Base-by-base conservation (phyloP, 2,888 invertebrate genomes). In the Panopea generosa region DNA sequence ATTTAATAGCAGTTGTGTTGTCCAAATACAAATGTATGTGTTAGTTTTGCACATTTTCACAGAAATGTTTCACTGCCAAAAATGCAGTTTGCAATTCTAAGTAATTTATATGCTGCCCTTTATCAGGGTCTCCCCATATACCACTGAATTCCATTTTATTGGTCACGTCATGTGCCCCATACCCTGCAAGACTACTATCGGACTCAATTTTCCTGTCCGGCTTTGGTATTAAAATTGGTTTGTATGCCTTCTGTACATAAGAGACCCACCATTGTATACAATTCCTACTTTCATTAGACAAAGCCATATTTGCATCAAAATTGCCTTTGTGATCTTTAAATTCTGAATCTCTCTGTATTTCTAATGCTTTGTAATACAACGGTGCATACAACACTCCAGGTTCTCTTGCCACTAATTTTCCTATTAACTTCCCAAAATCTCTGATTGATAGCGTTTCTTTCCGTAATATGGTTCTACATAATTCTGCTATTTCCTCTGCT, bases 261-360 rank as follows among this genome's bases (percentile, higher is more conserved):
- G 49, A 18, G 9, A 73, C 40, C 77, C 75, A 81, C 77, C 81
- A 75, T 38, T 59, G 6, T 26, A 77, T 27, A 7, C 62, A 49
- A 22, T 9, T 11, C 27, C 59, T 69, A n/a, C 22, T 45, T 11
- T 38, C n/a, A 11, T 22, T 6, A 14, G 57, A 55, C 7, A 72
- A 50, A n/a, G 3, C 14, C 50, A 66, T 62, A 14, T 53, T n/a
- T 6, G 50, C 33, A 33, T 75, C 72, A 65, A 68, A 79, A 60
- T 72, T 69, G 27, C 72, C 79, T 24, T 27, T 26, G 20, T 65
- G 38, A n/a, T 11, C 11, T 40, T 69, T 67, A 9, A 80, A 50
- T 2, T 55, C 55, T 47, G 26, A 6, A 45, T 50, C 68, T 52
- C 67, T 77, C 24, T 55, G 56, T 26, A 50, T 50, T 40, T 55